Evolutionary conservation across 2,888 invertebrate species (phyloP).

Genomic region (Drosophila subsilvestris): DNA sequence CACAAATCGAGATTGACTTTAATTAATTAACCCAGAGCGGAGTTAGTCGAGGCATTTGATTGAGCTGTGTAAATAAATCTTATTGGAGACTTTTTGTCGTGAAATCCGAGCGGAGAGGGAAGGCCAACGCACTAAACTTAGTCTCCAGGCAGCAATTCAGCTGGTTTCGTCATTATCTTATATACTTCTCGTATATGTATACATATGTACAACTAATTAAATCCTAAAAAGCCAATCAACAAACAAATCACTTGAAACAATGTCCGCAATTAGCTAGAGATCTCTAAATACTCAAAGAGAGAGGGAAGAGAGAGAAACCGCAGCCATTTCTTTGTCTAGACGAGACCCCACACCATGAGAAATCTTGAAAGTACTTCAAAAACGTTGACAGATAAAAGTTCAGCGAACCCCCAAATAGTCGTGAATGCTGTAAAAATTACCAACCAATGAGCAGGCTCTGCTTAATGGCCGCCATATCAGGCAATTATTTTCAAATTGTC

Average conservation of each 20-base stretch:
- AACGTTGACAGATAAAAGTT: constrained; percentile 70
- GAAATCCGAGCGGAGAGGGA: constrained; percentile 23
- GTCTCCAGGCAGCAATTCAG: neutral
- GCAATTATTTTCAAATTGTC: constrained; percentile 80
- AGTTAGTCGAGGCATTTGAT: constrained; percentile 45
- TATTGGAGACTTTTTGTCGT: constrained; percentile 30
- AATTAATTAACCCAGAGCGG: constrained; percentile 59
- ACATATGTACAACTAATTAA: constrained; percentile 28
- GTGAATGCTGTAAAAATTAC: constrained; percentile 12
- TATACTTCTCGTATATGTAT: neutral
- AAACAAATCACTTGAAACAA: constrained; percentile 53
- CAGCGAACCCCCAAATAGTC: constrained; percentile 69
- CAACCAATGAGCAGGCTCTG: constrained; percentile 64
- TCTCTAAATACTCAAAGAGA: constrained; percentile 4
- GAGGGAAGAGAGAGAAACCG: constrained; percentile 36
- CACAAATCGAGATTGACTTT: constrained; percentile 70
- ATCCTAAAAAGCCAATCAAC: constrained; percentile 39
- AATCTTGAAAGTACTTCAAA: constrained; percentile 43
- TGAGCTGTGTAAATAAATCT: constrained; percentile 52
- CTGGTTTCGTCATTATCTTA: neutral
- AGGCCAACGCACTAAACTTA: constrained; percentile 7
- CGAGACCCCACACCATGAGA: constrained; percentile 55
- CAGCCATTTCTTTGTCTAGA: constrained; percentile 33
- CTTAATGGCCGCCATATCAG: constrained; percentile 71
- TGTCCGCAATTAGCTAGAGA: constrained; percentile 53